phyloP scores from a whole-genome alignment of 1,140 invertebrate species.

The Hetaerina americana region DNA sequence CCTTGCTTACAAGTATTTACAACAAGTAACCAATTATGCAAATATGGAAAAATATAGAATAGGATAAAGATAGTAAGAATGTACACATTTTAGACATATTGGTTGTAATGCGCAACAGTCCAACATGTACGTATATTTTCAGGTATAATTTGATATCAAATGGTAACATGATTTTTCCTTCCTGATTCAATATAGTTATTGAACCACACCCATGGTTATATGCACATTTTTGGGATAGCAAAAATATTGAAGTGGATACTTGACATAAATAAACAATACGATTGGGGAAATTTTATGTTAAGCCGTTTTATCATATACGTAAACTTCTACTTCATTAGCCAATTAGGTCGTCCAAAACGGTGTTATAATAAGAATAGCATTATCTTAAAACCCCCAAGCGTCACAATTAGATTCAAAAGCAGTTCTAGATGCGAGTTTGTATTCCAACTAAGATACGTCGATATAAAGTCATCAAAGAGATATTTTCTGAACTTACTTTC shows the following conservation, averaged over 20 bases:
- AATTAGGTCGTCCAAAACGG: not conserved
- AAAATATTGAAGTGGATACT: not conserved
- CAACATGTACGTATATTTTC: not conserved
- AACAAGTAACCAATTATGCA: not conserved
- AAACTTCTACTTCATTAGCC: not conserved
- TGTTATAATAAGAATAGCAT: too few relatives aligned
- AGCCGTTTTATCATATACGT: not conserved
- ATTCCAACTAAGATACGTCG: too few relatives aligned
- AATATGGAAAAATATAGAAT: constrained; percentile 1
- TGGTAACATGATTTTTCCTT: not conserved
- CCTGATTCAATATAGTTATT: not conserved
- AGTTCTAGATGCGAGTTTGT: too few relatives aligned
- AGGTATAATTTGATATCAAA: constrained; percentile 1
- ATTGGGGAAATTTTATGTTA: not conserved
- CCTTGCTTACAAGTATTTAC: not conserved
- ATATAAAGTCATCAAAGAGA: too few relatives aligned
- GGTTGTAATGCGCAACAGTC: not conserved
- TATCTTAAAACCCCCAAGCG: too few relatives aligned
- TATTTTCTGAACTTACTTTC: not conserved
- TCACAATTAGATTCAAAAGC: too few relatives aligned
- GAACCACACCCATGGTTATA: not conserved
- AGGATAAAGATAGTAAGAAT: not conserved
- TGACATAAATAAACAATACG: not conserved
- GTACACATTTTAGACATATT: not conserved
- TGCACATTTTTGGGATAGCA: not conserved